Base-by-base conservation (phyloP, 2,797 vertebrate species). In the Natrix natrix region DNA sequence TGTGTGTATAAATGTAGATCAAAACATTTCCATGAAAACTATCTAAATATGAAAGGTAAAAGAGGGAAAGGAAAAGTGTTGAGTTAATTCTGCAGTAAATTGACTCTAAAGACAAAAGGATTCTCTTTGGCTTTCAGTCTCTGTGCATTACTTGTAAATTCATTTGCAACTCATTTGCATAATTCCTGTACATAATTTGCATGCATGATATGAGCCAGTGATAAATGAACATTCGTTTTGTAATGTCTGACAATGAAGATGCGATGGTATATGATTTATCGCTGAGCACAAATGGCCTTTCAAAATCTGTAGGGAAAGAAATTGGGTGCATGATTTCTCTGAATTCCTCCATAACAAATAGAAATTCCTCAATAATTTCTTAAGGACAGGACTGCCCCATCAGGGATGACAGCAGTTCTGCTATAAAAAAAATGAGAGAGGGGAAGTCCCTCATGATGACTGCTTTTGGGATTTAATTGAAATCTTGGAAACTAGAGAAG, bases 241-340 rank as follows among this genome's bases (percentile, higher is more conserved):
- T 91, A 43, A 4, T 2, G 86, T 94, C 93, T 95, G 74, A 87
- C 69, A 24, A 48, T 83, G 74, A 91, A 92, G 86, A 90, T 94
- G 91, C 95, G 90, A 88, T 52, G 1, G 88, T 86, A 93, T n/a
- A n/a, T 83, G 12, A 88, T 28, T 37, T 91, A 94, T 89, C 91
- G 90, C 60, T 3, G 0, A 74, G 66, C 32, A 61, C 78, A 83
- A 91, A 89, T 93, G 92, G 92, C 93, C 94, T 95, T 95, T 96
- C 69, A 4, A 89, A 32, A 11, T 83, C 37, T 83, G 43, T 83
- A 22, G 43, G 74, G 43, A 83, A 43, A 83, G 74, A 48, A 83
- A 83, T 83, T 83, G 74, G 74, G 74, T 83, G 74, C 43, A 88
- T 88, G 57, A 55, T 59, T 88, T 88, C 54, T 88, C 87, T 57